phyloP scores from a whole-genome alignment of 2,888 invertebrate species.

The Liposcelis brunnea region DNA sequence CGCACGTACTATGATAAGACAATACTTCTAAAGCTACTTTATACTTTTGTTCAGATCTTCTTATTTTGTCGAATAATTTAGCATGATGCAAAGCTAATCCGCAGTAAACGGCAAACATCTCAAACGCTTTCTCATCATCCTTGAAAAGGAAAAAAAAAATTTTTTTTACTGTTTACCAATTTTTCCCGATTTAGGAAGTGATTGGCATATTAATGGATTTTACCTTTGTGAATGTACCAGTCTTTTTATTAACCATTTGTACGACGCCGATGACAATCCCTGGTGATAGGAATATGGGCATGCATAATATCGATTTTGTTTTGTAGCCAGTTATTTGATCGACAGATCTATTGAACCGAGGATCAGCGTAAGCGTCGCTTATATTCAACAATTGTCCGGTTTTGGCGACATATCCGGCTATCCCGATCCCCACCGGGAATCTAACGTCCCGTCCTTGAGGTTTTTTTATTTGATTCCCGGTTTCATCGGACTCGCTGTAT shows the following conservation, averaged over 20 bases:
- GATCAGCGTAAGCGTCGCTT: conserved; percentile 61
- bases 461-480: conserved; percentile 17
- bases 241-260: conserved; percentile 63
- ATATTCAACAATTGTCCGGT: conserved; percentile 68
- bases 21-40: conserved; percentile 64
- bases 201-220: background rate
- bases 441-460: conserved; percentile 23
- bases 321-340: conserved; percentile 49
- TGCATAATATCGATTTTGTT: conserved; percentile 62
- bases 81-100: conserved; percentile 73
- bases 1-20: conserved; percentile 66
- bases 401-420: conserved; percentile 65
- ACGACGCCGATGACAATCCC: conserved; percentile 67
- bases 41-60: conserved; percentile 67
- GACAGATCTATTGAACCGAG: conserved; percentile 53
- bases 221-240: conserved; percentile 26
- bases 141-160: conserved; percentile 29
- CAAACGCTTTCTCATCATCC: conserved; percentile 66
- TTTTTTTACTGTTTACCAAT: too few species aligned
- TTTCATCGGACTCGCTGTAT: conserved; percentile 23
- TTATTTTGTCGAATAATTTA: conserved; percentile 65
- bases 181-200: background rate
- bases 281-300: conserved; percentile 63
- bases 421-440: conserved; percentile 59
- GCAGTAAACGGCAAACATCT: conserved; percentile 70